These are phyloP conservation scores for Enteromius radiatus DNA, from an alignment of 2,797 vertebrate species.

Conservation along the genomic window DNA sequence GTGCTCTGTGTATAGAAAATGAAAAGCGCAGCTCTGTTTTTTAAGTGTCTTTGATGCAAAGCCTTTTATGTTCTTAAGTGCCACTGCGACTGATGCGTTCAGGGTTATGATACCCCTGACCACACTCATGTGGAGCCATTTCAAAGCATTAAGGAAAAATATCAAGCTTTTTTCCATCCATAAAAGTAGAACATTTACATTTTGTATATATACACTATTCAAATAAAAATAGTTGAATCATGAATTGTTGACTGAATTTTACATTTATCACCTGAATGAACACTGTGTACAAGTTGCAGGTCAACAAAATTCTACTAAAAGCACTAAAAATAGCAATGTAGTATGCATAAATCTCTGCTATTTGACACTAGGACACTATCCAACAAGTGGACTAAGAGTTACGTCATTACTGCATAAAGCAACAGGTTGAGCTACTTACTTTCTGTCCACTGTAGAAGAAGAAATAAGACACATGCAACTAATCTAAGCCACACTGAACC, in stretches of 20 bases:
- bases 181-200: not conserved
- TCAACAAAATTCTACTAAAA: not conserved
- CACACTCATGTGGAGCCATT: not conserved
- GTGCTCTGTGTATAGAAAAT: constrained; percentile 24
- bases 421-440: constrained; percentile 52
- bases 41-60: constrained; percentile 43
- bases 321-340: not conserved
- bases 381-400: constrained; percentile 44
- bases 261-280: not conserved
- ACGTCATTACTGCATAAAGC: constrained; percentile 14
- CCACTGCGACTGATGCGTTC: constrained; percentile 11
- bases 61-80: constrained; percentile 53
- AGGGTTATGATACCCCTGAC: constrained; percentile 13
- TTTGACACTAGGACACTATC: not conserved
- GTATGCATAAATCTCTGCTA: not conserved
- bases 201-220: not conserved
- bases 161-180: not conserved
- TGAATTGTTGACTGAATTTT: not conserved
- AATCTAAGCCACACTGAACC: constrained; percentile 37
- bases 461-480: constrained; percentile 26
- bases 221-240: not conserved
- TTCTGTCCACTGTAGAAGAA: constrained; percentile 47
- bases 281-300: not conserved
- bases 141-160: constrained; percentile 3
- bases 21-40: constrained; percentile 34